Evolutionary conservation across 2,888 invertebrate genomes (phyloP).

Genomic region (Aphodius sticticus): DNA sequence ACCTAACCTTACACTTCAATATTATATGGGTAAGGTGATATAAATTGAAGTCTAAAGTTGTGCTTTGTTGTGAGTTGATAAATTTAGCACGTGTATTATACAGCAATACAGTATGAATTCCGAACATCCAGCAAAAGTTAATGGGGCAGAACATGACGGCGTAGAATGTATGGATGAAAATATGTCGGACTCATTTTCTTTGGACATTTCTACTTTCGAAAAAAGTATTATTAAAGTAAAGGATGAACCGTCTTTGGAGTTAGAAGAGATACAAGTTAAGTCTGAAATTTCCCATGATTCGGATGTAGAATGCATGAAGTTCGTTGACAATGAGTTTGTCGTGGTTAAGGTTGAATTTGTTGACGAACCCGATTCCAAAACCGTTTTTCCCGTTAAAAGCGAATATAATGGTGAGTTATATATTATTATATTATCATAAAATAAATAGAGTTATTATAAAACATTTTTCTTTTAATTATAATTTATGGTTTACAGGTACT

Average conservation of each 20-base stretch:
- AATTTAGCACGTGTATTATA: too few species aligned
- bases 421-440: neutral
- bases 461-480: neutral
- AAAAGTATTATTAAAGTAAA: neutral
- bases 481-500: neutral
- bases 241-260: neutral
- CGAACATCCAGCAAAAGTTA: neutral
- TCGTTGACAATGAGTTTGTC: neutral
- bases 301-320: neutral
- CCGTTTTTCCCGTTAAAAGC: neutral
- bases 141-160: neutral
- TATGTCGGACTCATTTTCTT: neutral
- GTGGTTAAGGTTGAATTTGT: neutral
- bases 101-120: neutral
- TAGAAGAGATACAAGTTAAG: neutral
- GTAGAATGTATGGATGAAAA: neutral
- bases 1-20: too few species aligned
- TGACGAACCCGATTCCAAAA: neutral
- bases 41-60: too few species aligned
- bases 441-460: neutral
- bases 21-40: too few species aligned
- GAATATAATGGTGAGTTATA: neutral
- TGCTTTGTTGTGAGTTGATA: too few species aligned
- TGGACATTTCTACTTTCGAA: neutral
- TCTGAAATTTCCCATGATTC: neutral